Conservation (phyloP, 2,797 vertebrate species). For the Poeciliopsis gracilis region DNA sequence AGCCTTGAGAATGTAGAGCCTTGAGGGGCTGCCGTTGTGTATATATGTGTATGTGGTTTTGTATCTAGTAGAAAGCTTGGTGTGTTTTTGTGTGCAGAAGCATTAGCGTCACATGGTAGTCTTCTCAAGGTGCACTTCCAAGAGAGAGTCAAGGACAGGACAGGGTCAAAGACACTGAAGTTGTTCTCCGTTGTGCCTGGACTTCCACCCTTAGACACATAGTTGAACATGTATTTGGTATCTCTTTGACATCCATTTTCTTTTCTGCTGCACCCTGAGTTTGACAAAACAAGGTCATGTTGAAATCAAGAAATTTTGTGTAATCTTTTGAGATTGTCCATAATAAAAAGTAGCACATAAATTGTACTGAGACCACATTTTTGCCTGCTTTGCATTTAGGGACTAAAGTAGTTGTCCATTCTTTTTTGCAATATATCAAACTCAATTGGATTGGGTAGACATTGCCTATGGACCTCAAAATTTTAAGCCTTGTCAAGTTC, state of each 20-base stretch:
- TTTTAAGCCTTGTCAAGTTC: not conserved
- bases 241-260: conserved; percentile 20
- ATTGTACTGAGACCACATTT: not conserved
- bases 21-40: conserved; percentile 63
- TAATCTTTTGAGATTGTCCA: not conserved
- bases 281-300: conserved; percentile 16
- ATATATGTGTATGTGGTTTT: conserved; percentile 36
- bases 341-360: not conserved
- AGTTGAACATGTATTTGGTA: conserved; percentile 2
- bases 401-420: not conserved
- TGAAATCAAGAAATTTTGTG: not conserved
- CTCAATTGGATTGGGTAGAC: not conserved
- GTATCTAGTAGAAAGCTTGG: conserved; percentile 21
- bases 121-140: conserved; percentile 74
- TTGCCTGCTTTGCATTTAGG: not conserved
- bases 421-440: not conserved
- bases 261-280: conserved; percentile 1
- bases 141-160: conserved; percentile 69
- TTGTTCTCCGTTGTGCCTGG: conserved; percentile 31
- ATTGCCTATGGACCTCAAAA: not conserved
- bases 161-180: conserved; percentile 69
- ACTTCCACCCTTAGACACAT: conserved; percentile 6
- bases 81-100: conserved; percentile 40
- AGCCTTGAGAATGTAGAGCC: conserved; percentile 78
- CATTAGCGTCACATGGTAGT: conserved; percentile 63